Percentiles rank a stretch among this genome's conserved stretches.
phyloP scores from a whole-genome alignment of 2,888 invertebrate genomes.

The Leucophenga maculata region DNA sequence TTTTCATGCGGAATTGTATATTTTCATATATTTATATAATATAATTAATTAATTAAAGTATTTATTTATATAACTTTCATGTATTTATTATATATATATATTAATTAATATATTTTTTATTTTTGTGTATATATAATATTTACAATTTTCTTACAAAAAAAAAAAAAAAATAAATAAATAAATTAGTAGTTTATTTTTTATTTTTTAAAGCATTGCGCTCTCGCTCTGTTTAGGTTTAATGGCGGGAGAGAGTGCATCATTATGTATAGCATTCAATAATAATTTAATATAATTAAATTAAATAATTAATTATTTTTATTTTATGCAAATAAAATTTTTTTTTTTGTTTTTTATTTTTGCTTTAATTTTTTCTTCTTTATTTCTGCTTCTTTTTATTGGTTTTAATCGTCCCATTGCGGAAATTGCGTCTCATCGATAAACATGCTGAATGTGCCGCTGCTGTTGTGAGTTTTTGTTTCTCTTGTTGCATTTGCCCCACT shows the following conservation, averaged over 20 bases:
- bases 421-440: conserved; percentile 77
- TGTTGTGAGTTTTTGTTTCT: conserved; percentile 35
- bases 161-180: neutral
- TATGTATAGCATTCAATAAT: conserved; percentile 39
- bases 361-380: neutral
- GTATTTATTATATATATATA: neutral
- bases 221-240: too few species aligned
- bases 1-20: neutral
- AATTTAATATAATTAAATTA: conserved; percentile 35
- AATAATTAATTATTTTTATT: conserved; percentile 37
- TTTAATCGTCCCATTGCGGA: conserved; percentile 79
- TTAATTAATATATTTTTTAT: neutral
- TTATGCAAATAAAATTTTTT: conserved; percentile 35
- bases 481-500: conserved; percentile 50
- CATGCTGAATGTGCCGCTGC: conserved; percentile 66
- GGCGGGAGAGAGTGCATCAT: neutral
- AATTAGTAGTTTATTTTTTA: neutral
- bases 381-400: conserved; percentile 1
- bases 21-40: neutral
- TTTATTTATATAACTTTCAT: neutral
- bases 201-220: too few species aligned
- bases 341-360: conserved; percentile 29
- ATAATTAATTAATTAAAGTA: neutral
- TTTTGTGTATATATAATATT: neutral
- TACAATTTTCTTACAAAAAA: neutral